phyloP scores from a whole-genome alignment of 2,888 invertebrate species.

The Agonopterix arenella region DNA sequence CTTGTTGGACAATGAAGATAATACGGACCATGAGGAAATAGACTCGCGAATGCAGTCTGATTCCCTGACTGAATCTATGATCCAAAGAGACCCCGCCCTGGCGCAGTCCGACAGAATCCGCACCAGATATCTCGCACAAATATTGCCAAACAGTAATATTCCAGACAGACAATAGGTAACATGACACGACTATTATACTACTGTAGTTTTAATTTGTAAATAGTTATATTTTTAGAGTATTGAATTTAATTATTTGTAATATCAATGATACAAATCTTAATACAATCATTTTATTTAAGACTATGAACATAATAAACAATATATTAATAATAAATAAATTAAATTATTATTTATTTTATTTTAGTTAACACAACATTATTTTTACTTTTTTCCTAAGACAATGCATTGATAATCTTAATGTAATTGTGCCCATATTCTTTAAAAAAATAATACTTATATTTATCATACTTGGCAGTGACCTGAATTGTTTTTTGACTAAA shows the following conservation, averaged over 20 bases:
- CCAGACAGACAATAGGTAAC: slow-evolving; percentile 44
- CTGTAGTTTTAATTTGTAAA: slow-evolving; percentile 1
- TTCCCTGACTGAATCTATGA: slow-evolving; percentile 20
- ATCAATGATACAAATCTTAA: slow-evolving; percentile 1
- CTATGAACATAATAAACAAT: slow-evolving; percentile 2
- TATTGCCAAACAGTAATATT: slow-evolving; percentile 58
- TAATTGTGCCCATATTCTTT: too few species aligned
- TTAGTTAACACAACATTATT: too few species aligned
- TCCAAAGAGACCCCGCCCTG: slow-evolving; percentile 36
- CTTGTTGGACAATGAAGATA: slow-evolving; percentile 52
- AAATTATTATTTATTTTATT: not conserved
- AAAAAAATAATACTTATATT: too few species aligned
- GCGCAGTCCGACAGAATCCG: slow-evolving; percentile 65
- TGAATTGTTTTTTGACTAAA: too few species aligned
- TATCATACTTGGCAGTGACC: too few species aligned
- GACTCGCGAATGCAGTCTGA: slow-evolving; percentile 32
- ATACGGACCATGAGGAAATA: slow-evolving; percentile 51
- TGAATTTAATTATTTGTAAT: not conserved
- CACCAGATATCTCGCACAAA: slow-evolving; percentile 65
- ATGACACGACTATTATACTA: not conserved
- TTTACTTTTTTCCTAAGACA: too few species aligned
- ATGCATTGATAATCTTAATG: too few species aligned
- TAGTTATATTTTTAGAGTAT: slow-evolving; percentile 8
- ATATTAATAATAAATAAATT: slow-evolving; percentile 9
- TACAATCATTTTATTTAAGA: not conserved